Evolutionary conservation across 2,797 vertebrate genomes (phyloP), one percentile per base, ranked within the genome.

Genomic region (Tokudaia muenninki): DNA sequence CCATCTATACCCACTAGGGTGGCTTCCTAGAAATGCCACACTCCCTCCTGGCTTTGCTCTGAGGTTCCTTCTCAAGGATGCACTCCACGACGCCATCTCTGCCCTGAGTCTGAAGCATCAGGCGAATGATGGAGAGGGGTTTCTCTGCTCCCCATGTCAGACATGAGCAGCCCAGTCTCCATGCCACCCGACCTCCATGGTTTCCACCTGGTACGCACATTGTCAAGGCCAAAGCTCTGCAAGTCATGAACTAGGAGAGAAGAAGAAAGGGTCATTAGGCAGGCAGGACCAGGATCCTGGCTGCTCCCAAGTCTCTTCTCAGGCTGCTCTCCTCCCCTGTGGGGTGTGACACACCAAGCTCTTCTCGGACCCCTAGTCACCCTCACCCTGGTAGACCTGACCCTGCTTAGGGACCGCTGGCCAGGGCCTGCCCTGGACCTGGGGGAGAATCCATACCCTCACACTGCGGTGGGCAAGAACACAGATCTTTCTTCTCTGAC

Each of bases 211-310:
- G 92, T 97, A 99, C 99, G 98, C 98, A 99, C 99, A 14, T 99
- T 99, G 98, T 99, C 99, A 24, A 99, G 98, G 97, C 99, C 99
- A 6, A 99, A 99, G 98, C 99, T 99, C 99, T 99, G 99, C 91
- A 99, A 98, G 98, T 99, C 99, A 0, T 99, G 99, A 97, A 99
- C 99, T 99, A 99, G 84, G 98, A 99, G 1, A 98, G 94, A 98
- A 97, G 94, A 67, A 86, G 92, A 52, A 83, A 90, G 55, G 12
- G 37, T 94, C 78, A 87, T 29, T 10, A 77, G 70, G 5, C 12
- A 19, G 74, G 84, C 63, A 52, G 70, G n/a, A 44, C 11, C 3
- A 26, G 89, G 24, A 19, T 79, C 74, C 79, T 41, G 70, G 52
- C 74, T 82, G 52, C 80, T 87, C n/a, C 57, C 17, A 70, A 44